A percentile compares a stretch with the other conserved stretches of the same genome.
phyloP scores from a whole-genome alignment of 2,888 invertebrate genomes.

The Aporophyla lueneburgensis region DNA sequence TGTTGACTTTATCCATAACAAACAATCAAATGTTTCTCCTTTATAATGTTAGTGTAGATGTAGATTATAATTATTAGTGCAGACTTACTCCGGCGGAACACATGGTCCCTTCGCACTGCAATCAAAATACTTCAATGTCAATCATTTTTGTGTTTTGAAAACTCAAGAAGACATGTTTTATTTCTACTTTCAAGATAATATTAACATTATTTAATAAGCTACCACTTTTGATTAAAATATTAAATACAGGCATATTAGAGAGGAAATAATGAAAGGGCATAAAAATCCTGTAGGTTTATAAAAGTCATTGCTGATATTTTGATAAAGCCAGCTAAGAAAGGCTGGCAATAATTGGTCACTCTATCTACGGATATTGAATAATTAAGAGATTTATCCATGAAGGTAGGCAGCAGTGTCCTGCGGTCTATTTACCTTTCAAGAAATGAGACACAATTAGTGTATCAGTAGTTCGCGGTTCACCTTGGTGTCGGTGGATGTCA shows the following conservation, averaged over 20 bases:
- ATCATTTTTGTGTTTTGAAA: neutral
- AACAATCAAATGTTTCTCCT: too few species aligned
- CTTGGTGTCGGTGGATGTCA: too few species aligned
- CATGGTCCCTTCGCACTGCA: conserved; percentile 28
- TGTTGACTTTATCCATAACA: too few species aligned
- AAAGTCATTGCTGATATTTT: neutral
- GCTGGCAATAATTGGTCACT: neutral
- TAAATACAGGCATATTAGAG: neutral
- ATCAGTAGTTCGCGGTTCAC: neutral
- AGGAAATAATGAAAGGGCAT: neutral
- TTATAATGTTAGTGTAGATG: too few species aligned
- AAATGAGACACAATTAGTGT: neutral
- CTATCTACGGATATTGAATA: neutral
- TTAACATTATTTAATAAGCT: neutral
- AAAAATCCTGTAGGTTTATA: too few species aligned
- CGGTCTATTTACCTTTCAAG: neutral
- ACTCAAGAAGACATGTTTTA: neutral
- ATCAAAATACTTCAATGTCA: neutral
- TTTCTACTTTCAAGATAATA: neutral
- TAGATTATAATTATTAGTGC: too few species aligned
- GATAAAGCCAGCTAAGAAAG: neutral
- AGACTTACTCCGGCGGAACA: conserved; percentile 46
- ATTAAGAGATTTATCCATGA: too few species aligned
- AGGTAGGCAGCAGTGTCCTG: neutral
- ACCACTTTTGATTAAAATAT: too few species aligned